Percentiles rank a stretch among this genome's conserved stretches.
Evolutionary conservation across 2,888 invertebrate species (phyloP).

Genomic region (Acholoe squamosa): DNA sequence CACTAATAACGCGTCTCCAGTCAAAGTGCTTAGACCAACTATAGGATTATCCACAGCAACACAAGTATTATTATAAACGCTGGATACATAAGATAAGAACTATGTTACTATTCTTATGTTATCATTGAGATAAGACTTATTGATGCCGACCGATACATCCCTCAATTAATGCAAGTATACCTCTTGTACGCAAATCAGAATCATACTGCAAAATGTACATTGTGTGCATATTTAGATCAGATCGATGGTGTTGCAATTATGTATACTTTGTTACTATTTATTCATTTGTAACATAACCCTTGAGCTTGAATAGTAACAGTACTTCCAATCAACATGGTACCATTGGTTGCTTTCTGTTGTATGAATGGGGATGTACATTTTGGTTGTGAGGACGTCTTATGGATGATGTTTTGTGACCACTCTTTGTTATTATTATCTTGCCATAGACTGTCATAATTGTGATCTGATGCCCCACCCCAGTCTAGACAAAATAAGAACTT

Average conservation of each 20-base stretch:
- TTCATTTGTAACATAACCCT: background rate
- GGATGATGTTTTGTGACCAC: background rate
- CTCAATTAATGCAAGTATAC: constrained; percentile 2
- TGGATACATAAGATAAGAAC: background rate
- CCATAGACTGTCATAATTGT: background rate
- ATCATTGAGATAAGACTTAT: background rate
- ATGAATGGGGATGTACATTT: background rate
- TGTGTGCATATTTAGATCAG: constrained; percentile 14
- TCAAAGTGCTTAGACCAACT: background rate
- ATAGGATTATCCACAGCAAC: background rate
- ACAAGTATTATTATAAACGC: background rate
- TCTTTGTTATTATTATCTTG: background rate
- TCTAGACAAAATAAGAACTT: background rate
- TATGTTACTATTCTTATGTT: constrained; percentile 26
- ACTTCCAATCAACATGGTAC: background rate
- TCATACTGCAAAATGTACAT: constrained; percentile 7
- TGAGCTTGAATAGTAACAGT: constrained; percentile 17
- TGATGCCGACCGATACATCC: background rate
- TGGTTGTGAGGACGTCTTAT: background rate
- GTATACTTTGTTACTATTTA: background rate
- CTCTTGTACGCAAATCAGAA: background rate
- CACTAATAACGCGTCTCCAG: background rate
- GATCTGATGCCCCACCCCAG: background rate
- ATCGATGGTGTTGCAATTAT: background rate
- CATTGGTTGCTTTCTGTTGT: constrained; percentile 3